Conservation (phyloP, 2,113 vertebrate genomes). For the Ciconia stormi region DNA sequence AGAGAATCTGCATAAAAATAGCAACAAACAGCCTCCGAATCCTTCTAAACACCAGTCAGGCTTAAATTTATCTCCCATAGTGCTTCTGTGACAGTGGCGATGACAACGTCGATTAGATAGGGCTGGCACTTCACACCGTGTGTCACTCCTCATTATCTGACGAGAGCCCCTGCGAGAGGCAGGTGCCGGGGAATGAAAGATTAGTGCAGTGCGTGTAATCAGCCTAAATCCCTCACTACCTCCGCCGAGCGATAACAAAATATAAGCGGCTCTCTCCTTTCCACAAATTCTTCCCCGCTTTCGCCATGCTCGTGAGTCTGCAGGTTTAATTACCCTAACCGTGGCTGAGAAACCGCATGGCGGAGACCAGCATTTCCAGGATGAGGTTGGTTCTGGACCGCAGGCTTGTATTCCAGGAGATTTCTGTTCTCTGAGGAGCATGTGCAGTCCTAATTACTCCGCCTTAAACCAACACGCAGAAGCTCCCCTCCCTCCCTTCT, state of each 20-base stretch:
- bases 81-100: constrained; percentile 20
- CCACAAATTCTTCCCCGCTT: constrained; percentile 7
- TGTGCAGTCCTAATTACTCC: background rate
- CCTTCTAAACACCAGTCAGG: background rate
- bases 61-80: constrained; percentile 35
- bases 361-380: constrained; percentile 39
- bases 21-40: constrained; percentile 35
- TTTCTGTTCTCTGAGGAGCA: constrained; percentile 28
- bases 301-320: background rate
- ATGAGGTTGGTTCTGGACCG: constrained; percentile 43
- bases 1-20: constrained; percentile 47
- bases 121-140: constrained; percentile 7
- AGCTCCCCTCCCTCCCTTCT: background rate
- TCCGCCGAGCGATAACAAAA: background rate
- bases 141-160: constrained; percentile 27
- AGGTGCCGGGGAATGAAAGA: constrained; percentile 45
- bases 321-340: constrained; percentile 45
- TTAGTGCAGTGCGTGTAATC: constrained; percentile 4
- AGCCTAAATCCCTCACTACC: constrained; percentile 22
- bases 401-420: constrained; percentile 13
- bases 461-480: background rate
- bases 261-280: background rate
- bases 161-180: background rate
- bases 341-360: background rate
- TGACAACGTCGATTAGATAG: constrained; percentile 45